Base-by-base conservation (phyloP, 2,797 vertebrate genomes). In the Scolopax rusticola region DNA sequence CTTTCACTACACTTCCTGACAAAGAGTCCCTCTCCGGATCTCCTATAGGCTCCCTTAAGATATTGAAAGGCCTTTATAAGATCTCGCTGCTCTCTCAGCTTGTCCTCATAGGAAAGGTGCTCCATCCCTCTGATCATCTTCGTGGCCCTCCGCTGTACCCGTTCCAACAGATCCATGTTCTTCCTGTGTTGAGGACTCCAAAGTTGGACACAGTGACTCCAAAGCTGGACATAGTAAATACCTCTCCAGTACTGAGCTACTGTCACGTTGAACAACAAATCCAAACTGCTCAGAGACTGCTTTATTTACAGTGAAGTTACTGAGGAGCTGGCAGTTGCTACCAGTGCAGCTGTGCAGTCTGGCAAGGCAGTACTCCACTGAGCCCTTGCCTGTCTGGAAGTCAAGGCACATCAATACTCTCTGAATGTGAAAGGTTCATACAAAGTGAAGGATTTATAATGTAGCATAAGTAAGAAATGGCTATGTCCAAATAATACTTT, bases 331-430 rank as follows among this genome's bases (percentile, higher is more conserved):
- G 91, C 83, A 88, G 38, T 32, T 11, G 8, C 25, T 61, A n/a
- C 71, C 76, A 50, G 76, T 65, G 57, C 91, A 95, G 91, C 87
- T 95, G 80, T 84, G 85, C 53, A 64, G 48, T 30, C 94, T 91
- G 85, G 71, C 91, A 93, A 78, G 80, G 73, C 79, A 90, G 45
- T 48, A 14, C 71, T 70, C 28, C 25, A n/a, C 69, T 78, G 90
- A 38, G 61, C 30, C 48, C 24, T 78, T 65, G 32, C 47, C 32
- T 91, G 57, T 57, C 91, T 90, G 65, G 69, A 81, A 95, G 82
- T 95, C 79, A 91, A 61, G 59, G 74, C 77, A 87, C 92, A 92
- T 95, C 74, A 73, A 54, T 43, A 59, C 38, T 54, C 33, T 70
- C 53, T 60, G 61, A 78, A 71, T 30, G 14, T 54, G 47, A 69